Evolutionary conservation across 35 echinoderm and acorn worm species (phyloP).

Genomic region (Patiria miniata): DNA sequence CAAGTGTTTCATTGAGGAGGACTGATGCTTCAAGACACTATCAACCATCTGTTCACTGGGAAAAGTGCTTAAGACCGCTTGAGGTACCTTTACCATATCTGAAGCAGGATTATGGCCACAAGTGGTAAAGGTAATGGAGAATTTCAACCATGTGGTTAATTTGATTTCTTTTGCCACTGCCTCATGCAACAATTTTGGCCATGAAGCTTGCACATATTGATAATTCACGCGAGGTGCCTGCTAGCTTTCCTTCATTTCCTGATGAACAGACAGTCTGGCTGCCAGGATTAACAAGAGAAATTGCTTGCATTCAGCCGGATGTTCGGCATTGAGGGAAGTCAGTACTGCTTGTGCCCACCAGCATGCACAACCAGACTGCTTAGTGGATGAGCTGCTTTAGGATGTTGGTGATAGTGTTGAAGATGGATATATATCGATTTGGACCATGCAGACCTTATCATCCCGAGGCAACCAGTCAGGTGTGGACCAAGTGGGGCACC

Average conservation of each 20-base stretch:
- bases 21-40: neutral
- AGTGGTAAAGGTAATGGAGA: neutral
- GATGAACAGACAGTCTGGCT: neutral
- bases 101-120: conserved; percentile 1
- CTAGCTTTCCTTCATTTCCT: neutral
- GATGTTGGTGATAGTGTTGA: neutral
- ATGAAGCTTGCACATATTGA: neutral
- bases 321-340: neutral
- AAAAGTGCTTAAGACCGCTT: neutral
- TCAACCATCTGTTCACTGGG: neutral
- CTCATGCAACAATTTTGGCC: neutral
- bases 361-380: neutral
- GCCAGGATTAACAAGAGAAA: neutral
- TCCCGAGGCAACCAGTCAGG: neutral
- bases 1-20: neutral
- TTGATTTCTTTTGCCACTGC: neutral
- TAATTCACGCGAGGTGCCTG: neutral
- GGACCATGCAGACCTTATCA: conserved; percentile 18
- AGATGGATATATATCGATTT: neutral
- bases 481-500: neutral
- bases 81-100: neutral
- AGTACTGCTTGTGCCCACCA: neutral
- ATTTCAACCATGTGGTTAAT: neutral
- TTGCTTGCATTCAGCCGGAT: neutral
- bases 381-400: neutral